A percentile compares a stretch with the other conserved stretches of the same genome.
Conservation (phyloP, 2,888 invertebrate genomes). For the Leucophora obtusa region DNA sequence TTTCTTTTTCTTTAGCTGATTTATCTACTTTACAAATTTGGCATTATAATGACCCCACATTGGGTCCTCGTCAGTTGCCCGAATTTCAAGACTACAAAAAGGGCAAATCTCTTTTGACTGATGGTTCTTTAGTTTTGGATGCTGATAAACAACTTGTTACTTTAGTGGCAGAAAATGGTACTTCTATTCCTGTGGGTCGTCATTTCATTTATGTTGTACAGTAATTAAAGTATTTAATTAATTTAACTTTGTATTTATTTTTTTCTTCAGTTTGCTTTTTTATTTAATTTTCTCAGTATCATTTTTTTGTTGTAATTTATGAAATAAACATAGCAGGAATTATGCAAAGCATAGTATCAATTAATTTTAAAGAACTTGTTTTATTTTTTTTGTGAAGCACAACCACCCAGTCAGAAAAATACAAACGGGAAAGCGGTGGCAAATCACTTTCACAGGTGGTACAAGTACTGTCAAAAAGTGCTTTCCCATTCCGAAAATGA, state of each 20-base stretch:
- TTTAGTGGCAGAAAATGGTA: slow-evolving; percentile 75
- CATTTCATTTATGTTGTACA: slow-evolving; percentile 80
- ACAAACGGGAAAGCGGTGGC: too few relatives aligned
- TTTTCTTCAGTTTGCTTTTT: slow-evolving; percentile 4
- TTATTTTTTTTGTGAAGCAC: too few relatives aligned
- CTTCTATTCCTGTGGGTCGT: slow-evolving; percentile 79
- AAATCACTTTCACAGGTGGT: too few relatives aligned
- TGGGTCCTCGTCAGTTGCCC: slow-evolving; percentile 89
- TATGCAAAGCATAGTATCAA: slow-evolving; percentile 44
- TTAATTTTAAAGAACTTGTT: background rate
- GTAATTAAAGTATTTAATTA: slow-evolving; percentile 62
- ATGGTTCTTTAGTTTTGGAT: slow-evolving; percentile 79
- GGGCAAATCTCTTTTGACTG: slow-evolving; percentile 80
- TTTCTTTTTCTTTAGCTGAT: slow-evolving; percentile 72
- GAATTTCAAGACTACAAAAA: slow-evolving; percentile 82
- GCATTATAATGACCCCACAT: slow-evolving; percentile 86
- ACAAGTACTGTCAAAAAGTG: too few relatives aligned
- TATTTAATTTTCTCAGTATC: slow-evolving; percentile 20
- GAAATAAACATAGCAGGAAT: slow-evolving; percentile 32
- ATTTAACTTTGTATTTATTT: background rate
- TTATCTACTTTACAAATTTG: slow-evolving; percentile 82
- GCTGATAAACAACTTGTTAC: slow-evolving; percentile 78
- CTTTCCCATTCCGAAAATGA: too few relatives aligned
- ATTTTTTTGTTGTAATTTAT: slow-evolving; percentile 37
- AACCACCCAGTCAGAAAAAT: too few relatives aligned